These are phyloP conservation scores for Limenitis arthemis DNA, from an alignment of 2,888 invertebrate genomes.

Conservation along the genomic window DNA sequence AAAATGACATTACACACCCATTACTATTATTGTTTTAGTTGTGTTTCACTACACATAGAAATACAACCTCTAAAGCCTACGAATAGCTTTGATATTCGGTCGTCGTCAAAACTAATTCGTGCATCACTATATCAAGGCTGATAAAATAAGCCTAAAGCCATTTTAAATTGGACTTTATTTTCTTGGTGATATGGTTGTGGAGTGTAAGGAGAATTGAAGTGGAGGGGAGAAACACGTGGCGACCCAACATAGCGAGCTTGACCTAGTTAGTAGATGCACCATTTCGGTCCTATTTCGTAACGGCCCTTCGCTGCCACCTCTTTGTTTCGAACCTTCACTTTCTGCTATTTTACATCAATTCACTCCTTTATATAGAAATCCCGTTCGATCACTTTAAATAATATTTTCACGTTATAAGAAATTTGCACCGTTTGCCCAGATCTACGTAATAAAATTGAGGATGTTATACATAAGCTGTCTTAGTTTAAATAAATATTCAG, in stretches of 20 bases:
- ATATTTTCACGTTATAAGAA: no score
- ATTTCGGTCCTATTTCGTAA: constrained; percentile 58
- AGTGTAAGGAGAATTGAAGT: constrained; percentile 21
- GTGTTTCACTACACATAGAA: constrained; percentile 15
- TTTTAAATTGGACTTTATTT: constrained; percentile 37
- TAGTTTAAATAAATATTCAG: no score
- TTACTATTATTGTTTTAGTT: constrained; percentile 35
- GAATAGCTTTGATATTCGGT: constrained; percentile 34
- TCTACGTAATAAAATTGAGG: no score
- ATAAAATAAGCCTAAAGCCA: constrained; percentile 23
- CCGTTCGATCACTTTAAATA: background rate
- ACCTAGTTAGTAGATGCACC: constrained; percentile 66
- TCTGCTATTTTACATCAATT: constrained; percentile 13
- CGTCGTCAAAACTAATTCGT: constrained; percentile 34
- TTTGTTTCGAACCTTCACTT: constrained; percentile 30
- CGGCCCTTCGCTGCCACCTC: constrained; percentile 42
- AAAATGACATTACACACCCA: constrained; percentile 33
- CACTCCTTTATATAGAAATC: background rate
- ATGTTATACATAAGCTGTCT: no score
- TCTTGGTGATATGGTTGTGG: constrained; percentile 27
- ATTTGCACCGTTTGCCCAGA: no score
- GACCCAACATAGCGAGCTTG: constrained; percentile 61
- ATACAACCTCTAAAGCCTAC: constrained; percentile 16
- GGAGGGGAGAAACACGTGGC: constrained; percentile 51
- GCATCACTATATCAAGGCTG: constrained; percentile 45